phyloP scores from a whole-genome alignment of 92 coral and sea anemone genomes.

The Chrysogorgia sp. region DNA sequence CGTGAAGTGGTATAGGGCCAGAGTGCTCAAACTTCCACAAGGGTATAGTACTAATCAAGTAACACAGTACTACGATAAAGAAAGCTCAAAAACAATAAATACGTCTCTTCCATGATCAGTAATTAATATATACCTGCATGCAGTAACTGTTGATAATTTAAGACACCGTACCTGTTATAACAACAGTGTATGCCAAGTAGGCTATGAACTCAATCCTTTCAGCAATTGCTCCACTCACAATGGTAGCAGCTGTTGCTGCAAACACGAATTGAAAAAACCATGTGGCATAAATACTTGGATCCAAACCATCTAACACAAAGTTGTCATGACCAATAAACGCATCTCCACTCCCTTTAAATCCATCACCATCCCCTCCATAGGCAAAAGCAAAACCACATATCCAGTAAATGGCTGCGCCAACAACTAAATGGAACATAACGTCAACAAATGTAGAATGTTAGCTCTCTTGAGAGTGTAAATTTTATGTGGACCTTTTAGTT shows the following conservation, averaged over 20 bases:
- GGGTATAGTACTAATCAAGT: no score
- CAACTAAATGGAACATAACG: slow-evolving; percentile 48
- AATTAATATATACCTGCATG: no score
- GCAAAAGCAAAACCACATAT: slow-evolving; percentile 89
- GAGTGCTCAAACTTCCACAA: no score
- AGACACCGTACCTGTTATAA: slow-evolving; percentile 69
- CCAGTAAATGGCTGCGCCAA: slow-evolving; percentile 84
- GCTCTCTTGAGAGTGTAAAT: not conserved
- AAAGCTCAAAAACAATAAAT: no score
- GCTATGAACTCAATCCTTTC: slow-evolving; percentile 93
- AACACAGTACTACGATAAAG: no score
- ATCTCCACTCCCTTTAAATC: slow-evolving; percentile 28
- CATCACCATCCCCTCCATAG: slow-evolving; percentile 61
- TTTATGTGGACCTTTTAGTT: not conserved
- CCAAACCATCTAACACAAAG: slow-evolving; percentile 69
- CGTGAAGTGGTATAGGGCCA: no score
- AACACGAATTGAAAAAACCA: slow-evolving; percentile 98
- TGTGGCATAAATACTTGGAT: slow-evolving; percentile 47
- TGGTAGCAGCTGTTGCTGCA: slow-evolving; percentile 95
- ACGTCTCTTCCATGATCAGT: no score
- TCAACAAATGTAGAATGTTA: not conserved
- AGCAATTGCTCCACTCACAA: slow-evolving; percentile 97
- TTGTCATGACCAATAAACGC: slow-evolving; percentile 71
- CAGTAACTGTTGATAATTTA: not conserved
- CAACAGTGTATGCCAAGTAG: slow-evolving; percentile 74